A percentile compares a stretch with the other conserved stretches of the same genome.
Evolutionary conservation across 2,113 vertebrate genomes (phyloP).

Genomic region (Shinisaurus crocodilurus): DNA sequence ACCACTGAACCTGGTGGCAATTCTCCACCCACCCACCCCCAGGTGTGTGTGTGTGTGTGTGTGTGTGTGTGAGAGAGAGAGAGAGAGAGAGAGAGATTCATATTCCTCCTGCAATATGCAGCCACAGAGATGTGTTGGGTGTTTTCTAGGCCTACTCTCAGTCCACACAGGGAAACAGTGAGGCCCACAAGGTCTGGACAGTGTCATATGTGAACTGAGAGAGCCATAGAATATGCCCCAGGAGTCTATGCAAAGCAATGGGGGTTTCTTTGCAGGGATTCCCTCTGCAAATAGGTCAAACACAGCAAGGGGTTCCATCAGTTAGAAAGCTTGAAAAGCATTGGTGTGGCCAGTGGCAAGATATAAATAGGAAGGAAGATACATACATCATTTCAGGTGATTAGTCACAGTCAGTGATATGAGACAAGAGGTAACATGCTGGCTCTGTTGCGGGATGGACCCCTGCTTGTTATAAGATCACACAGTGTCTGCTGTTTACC

Average conservation of each 20-base stretch:
- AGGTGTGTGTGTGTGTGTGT: too few relatives aligned
- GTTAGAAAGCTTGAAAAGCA: background rate
- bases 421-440: background rate
- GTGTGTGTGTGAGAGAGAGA: too few relatives aligned
- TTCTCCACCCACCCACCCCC: background rate
- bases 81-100: too few relatives aligned
- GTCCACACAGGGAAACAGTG: background rate
- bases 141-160: background rate
- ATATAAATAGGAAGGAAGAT: background rate
- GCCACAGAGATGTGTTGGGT: background rate
- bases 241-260: background rate
- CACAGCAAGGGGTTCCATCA: background rate
- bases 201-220: background rate
- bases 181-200: background rate
- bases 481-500: constrained; percentile 29
- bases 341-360: background rate
- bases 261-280: background rate
- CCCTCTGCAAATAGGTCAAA: background rate
- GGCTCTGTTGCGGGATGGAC: background rate
- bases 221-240: background rate
- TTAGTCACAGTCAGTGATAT: background rate
- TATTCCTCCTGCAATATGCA: background rate
- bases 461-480: constrained; percentile 9
- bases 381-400: background rate
- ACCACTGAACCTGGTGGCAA: background rate